Evolutionary conservation across 2,888 invertebrate species (phyloP).

Genomic region (Beris morrisii): DNA sequence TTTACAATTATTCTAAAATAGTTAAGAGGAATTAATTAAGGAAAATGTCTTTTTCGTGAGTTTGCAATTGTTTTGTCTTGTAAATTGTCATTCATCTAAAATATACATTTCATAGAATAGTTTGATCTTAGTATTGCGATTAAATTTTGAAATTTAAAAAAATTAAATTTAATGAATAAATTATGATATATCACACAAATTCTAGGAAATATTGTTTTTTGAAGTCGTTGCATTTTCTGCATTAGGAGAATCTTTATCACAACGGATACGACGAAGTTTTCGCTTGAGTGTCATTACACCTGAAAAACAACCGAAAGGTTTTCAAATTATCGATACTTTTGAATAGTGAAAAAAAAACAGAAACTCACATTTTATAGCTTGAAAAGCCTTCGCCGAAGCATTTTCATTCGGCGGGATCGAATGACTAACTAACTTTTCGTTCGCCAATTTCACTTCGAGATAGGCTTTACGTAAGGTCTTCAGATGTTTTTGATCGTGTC

Average conservation of each 20-base stretch:
- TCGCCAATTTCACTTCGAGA: slow-evolving; percentile 52
- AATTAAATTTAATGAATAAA: neutral
- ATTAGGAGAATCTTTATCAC: slow-evolving; percentile 51
- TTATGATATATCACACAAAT: slow-evolving; percentile 17
- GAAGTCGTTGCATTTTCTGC: slow-evolving; percentile 45
- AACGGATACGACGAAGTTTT: slow-evolving; percentile 55
- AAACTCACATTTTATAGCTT: slow-evolving; percentile 54
- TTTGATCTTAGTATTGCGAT: neutral
- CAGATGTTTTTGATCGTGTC: slow-evolving; percentile 52
- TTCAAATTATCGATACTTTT: neutral
- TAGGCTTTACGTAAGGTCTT: slow-evolving; percentile 53
- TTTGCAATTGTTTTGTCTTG: too few species aligned
- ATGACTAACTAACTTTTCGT: slow-evolving; percentile 47
- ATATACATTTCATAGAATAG: too few species aligned
- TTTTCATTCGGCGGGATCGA: slow-evolving; percentile 43
- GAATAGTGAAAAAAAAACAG: neutral
- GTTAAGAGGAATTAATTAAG: slow-evolving; percentile 16
- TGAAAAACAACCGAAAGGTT: slow-evolving; percentile 35
- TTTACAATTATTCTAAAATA: slow-evolving; percentile 3
- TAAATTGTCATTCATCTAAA: too few species aligned
- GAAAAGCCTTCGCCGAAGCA: slow-evolving; percentile 53
- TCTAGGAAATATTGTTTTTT: slow-evolving; percentile 16
- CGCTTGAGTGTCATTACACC: slow-evolving; percentile 56
- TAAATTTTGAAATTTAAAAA: neutral
- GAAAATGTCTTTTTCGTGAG: slow-evolving; percentile 18